These are phyloP conservation scores for Albula glossodonta DNA, from an alignment of 2,113 vertebrate species.

Conservation along the genomic window DNA sequence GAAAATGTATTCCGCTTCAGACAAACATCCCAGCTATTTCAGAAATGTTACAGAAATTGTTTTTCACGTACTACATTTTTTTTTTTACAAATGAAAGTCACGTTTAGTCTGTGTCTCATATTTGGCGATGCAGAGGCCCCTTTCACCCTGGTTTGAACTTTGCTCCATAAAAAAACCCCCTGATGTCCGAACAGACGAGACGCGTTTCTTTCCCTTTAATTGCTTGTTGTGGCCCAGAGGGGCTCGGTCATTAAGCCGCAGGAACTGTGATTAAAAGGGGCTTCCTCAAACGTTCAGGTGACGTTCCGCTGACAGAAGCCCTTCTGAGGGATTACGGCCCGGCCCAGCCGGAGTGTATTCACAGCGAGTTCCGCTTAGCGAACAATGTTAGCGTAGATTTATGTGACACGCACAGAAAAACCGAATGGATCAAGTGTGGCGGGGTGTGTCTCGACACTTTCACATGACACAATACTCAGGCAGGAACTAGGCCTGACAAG, in stretches of 20 bases:
- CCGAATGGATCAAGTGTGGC: background rate
- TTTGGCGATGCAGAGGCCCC: background rate
- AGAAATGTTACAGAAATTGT: background rate
- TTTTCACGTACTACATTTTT: background rate
- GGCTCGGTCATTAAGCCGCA: background rate
- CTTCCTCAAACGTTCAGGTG: constrained; percentile 34
- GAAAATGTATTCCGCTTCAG: background rate
- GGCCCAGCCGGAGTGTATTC: background rate
- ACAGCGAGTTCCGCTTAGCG: background rate
- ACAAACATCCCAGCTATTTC: background rate
- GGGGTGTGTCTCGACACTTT: background rate
- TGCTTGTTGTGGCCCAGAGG: constrained; percentile 44
- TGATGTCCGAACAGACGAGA: constrained; percentile 24
- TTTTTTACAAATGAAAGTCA: too few species aligned
- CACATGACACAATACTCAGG: background rate
- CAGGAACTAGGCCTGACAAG: background rate
- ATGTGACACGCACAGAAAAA: background rate
- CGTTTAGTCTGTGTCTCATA: background rate
- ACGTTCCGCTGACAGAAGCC: constrained; percentile 3
- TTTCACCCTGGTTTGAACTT: background rate
- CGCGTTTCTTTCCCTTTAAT: constrained; percentile 36
- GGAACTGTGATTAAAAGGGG: constrained; percentile 43
- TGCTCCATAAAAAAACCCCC: background rate
- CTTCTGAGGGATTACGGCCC: background rate
- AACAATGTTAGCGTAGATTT: background rate